A percentile compares a stretch with the other conserved stretches of the same genome.
These are phyloP conservation scores for Dryas iulia DNA, from an alignment of 1,140 invertebrate species.

Conservation along the genomic window DNA sequence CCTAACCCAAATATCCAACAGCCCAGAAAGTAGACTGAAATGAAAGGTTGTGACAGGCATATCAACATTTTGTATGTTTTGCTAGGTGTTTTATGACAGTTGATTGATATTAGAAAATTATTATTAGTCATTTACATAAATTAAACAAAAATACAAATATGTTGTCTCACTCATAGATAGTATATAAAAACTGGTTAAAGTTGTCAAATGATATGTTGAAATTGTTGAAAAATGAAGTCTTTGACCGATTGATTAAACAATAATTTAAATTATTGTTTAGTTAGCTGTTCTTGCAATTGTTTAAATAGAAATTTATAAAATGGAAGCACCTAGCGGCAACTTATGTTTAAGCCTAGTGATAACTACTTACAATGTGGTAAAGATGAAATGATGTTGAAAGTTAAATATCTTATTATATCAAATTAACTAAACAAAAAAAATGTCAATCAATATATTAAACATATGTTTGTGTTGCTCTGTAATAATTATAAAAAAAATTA, in stretches of 20 bases:
- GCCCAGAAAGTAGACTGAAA: slow-evolving; percentile 85
- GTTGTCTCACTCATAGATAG: background rate
- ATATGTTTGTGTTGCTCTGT: background rate
- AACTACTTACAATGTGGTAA: background rate
- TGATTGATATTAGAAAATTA: background rate
- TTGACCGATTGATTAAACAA: background rate
- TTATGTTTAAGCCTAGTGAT: slow-evolving; percentile 36
- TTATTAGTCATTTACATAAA: background rate
- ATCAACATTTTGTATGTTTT: slow-evolving; percentile 31
- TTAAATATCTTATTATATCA: background rate
- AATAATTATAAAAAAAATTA: background rate
- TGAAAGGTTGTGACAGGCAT: slow-evolving; percentile 28
- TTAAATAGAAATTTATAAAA: background rate
- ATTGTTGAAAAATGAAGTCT: background rate
- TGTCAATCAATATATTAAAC: background rate
- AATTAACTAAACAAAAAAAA: background rate
- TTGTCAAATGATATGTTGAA: background rate
- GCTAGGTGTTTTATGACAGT: slow-evolving; percentile 29
- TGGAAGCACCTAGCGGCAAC: slow-evolving; percentile 18
- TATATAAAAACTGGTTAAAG: background rate
- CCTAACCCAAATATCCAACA: slow-evolving; percentile 86
- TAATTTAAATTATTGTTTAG: background rate
- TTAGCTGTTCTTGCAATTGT: background rate
- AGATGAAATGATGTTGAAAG: background rate
- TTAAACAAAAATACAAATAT: background rate